Conservation (phyloP, 1,140 invertebrate genomes). For the Ooceraea biroi region DNA sequence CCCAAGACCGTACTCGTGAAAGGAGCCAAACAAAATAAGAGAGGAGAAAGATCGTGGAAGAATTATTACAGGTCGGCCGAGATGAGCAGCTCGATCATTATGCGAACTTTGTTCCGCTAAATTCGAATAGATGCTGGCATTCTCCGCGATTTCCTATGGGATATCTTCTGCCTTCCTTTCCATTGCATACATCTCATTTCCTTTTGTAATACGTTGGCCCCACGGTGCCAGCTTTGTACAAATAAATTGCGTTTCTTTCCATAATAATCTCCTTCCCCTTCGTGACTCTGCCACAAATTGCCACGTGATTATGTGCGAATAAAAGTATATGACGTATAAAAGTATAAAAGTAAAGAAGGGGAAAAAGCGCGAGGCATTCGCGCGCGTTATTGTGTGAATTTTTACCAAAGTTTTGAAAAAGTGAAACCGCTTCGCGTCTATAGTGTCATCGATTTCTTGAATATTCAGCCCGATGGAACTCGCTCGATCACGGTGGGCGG, state of each 20-base stretch:
- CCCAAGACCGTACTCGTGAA: neutral
- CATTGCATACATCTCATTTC: slow-evolving; percentile 63
- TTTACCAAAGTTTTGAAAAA: slow-evolving; percentile 4
- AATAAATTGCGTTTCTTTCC: slow-evolving; percentile 63
- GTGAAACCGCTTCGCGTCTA: neutral
- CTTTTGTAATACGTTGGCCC: slow-evolving; percentile 57
- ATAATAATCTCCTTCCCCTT: slow-evolving; percentile 32
- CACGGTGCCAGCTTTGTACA: slow-evolving; percentile 55
- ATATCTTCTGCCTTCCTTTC: slow-evolving; percentile 62
- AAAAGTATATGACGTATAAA: slow-evolving; percentile 40
- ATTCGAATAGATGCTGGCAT: slow-evolving; percentile 70
- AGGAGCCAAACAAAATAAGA: slow-evolving; percentile 37
- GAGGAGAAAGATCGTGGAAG: slow-evolving; percentile 54
- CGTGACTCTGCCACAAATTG: slow-evolving; percentile 42
- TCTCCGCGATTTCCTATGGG: slow-evolving; percentile 73
- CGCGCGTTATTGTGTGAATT: slow-evolving; percentile 27
- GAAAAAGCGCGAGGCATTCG: neutral
- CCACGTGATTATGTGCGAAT: slow-evolving; percentile 36
- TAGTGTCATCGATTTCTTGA: neutral
- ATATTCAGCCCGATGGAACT: neutral
- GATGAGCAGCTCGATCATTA: slow-evolving; percentile 68
- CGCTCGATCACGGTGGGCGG: neutral
- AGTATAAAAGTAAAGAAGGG: slow-evolving; percentile 1
- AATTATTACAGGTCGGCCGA: slow-evolving; percentile 57
- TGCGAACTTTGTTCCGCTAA: slow-evolving; percentile 72